Percentiles rank a stretch among this genome's conserved stretches.
Conservation (phyloP, 2,113 vertebrate species). For the Ciconia maguari region DNA sequence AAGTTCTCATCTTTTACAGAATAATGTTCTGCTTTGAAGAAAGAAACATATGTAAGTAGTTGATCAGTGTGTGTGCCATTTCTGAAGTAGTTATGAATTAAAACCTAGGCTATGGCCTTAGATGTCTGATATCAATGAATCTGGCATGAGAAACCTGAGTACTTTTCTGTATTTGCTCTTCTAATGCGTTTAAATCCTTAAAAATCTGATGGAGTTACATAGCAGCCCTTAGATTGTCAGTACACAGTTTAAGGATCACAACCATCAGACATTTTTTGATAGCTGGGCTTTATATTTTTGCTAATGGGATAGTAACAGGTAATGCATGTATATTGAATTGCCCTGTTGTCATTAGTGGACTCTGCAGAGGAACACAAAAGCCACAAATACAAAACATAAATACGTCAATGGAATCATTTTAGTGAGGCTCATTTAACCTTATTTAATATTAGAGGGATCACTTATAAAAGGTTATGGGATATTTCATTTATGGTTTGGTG, state of each 20-base stretch:
- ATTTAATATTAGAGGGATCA: neutral
- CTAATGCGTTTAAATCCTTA: neutral
- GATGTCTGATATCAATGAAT: neutral
- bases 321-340: neutral
- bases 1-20: neutral
- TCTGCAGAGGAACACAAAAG: neutral
- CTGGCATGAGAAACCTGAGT: neutral
- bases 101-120: neutral
- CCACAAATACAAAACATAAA: neutral
- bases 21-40: neutral
- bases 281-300: neutral
- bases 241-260: neutral
- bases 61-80: neutral
- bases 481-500: conserved; percentile 1
- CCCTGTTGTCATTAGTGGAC: neutral
- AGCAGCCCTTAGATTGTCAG: neutral
- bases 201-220: neutral
- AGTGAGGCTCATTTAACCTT: neutral
- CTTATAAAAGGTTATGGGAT: neutral
- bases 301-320: neutral
- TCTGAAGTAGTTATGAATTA: neutral
- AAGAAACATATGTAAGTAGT: neutral
- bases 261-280: neutral
- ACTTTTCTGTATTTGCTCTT: neutral
- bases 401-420: neutral